These are phyloP conservation scores for Sus cebifrons DNA, from an alignment of 2,797 vertebrate genomes.

Conservation along the genomic window DNA sequence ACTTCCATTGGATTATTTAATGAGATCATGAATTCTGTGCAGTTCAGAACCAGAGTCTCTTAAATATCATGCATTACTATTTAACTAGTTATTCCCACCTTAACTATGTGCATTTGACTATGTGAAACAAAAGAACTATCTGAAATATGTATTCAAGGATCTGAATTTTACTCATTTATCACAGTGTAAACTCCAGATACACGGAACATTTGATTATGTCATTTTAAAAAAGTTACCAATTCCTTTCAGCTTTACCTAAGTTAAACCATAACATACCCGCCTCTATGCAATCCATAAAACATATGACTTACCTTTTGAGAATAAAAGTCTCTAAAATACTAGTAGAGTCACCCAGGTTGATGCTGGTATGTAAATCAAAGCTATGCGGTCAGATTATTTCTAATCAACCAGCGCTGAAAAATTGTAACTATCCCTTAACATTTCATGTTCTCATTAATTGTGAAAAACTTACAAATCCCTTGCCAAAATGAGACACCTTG, in stretches of 20 bases:
- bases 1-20: not conserved
- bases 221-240: not conserved
- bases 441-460: not conserved
- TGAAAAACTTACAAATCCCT: not conserved
- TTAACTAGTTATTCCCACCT: not conserved
- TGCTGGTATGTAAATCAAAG: not conserved
- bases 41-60: not conserved
- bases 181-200: not conserved
- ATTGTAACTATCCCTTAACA: not conserved
- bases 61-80: not conserved
- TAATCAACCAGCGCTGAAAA: not conserved
- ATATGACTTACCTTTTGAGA: not conserved
- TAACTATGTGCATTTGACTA: not conserved
- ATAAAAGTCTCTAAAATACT: not conserved
- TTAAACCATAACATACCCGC: constrained; percentile 17
- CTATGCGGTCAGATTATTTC: not conserved
- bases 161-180: not conserved
- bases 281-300: not conserved
- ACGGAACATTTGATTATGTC: not conserved
- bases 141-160: not conserved
- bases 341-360: not conserved
- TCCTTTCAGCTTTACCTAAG: constrained; percentile 1
- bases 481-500: not conserved
- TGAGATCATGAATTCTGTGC: not conserved
- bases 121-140: not conserved